A percentile compares a stretch with the other conserved stretches of the same genome.
Conservation (phyloP, 23 tunicate species). For the Oikopleura vanhoeffeni region DNA sequence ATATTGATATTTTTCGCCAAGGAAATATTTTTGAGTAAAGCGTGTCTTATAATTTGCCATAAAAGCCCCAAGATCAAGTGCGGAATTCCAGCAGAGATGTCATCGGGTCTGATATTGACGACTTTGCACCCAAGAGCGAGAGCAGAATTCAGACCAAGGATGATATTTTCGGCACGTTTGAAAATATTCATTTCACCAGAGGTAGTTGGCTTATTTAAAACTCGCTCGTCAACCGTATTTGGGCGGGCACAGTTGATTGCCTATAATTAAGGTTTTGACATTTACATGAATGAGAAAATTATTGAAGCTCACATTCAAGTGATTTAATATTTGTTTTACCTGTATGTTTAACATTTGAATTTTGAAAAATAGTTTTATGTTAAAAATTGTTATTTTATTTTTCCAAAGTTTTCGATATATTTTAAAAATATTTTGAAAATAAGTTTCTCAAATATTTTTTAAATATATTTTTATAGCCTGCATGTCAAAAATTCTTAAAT, state of each 20-base stretch:
- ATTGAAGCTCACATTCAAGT: too few species aligned
- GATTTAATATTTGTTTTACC: too few species aligned
- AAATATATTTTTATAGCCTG: too few species aligned
- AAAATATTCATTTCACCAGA: background rate
- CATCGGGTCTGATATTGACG: constrained; percentile 66
- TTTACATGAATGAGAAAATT: too few species aligned
- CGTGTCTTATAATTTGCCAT: constrained; percentile 87
- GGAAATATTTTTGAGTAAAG: constrained; percentile 53
- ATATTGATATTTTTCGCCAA: constrained; percentile 24
- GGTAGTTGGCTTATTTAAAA: background rate
- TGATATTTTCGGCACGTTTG: constrained; percentile 48
- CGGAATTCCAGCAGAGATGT: constrained; percentile 37
- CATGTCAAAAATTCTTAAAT: too few species aligned
- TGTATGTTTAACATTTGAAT: too few species aligned
- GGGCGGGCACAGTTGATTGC: background rate
- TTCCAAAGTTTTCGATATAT: too few species aligned
- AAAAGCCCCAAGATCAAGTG: constrained; percentile 75
- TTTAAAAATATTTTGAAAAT: too few species aligned
- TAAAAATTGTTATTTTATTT: too few species aligned
- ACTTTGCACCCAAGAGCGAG: constrained; percentile 89
- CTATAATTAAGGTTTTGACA: too few species aligned
- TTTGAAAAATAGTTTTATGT: too few species aligned
- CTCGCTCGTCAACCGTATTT: constrained; percentile 7
- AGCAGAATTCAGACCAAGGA: constrained; percentile 78
- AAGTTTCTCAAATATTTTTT: too few species aligned